These are phyloP conservation scores for Dynastes grantii DNA, from an alignment of 2,888 invertebrate genomes.

Conservation along the genomic window DNA sequence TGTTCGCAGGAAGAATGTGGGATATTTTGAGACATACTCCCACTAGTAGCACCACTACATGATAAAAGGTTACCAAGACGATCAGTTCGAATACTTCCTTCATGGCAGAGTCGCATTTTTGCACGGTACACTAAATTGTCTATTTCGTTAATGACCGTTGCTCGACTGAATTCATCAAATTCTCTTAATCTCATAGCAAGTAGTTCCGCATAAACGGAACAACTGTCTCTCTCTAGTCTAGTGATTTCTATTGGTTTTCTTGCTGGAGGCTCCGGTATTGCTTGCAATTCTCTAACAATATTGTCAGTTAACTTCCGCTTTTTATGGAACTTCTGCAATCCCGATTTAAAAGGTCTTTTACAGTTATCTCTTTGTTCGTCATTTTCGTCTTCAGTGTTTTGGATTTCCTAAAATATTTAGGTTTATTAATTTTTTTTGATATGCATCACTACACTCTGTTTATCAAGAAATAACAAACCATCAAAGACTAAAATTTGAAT, in stretches of 20 bases:
- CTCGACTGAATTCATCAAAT: conserved; percentile 10
- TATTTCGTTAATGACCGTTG: not conserved
- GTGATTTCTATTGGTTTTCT: not conserved
- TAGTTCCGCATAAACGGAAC: conserved; percentile 5
- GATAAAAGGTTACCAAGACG: not conserved
- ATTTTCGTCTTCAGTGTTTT: not conserved
- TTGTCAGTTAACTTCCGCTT: not conserved
- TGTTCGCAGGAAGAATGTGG: not conserved
- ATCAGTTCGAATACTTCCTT: not conserved
- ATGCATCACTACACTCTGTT: no score
- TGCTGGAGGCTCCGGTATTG: not conserved
- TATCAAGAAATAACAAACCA: no score
- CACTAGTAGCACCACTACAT: not conserved
- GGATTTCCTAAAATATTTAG: not conserved
- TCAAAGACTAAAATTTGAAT: no score
- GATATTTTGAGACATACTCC: not conserved
- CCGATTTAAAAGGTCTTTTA: not conserved
- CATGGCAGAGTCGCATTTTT: not conserved
- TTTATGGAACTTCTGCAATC: not conserved
- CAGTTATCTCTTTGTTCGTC: not conserved
- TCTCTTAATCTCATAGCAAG: conserved; percentile 5
- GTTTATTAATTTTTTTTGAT: no score
- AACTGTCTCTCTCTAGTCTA: not conserved
- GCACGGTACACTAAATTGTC: conserved; percentile 7
- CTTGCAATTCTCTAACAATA: no score